Base-by-base conservation (phyloP, 2,888 invertebrate species). In the Rapana venosa region DNA sequence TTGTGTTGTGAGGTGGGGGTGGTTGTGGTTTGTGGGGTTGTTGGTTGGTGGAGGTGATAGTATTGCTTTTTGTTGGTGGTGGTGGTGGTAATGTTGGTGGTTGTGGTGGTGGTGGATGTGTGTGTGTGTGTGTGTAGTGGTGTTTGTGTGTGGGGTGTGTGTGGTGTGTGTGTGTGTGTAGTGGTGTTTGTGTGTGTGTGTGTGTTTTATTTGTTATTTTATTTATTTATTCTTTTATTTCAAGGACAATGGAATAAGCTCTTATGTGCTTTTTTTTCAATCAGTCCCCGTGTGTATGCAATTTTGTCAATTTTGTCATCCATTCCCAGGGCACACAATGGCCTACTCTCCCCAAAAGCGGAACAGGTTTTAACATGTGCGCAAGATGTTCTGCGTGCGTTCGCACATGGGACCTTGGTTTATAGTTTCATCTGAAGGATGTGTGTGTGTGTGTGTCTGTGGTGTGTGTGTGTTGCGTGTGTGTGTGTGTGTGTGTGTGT, bases 401-500 rank as follows among this genome's bases (percentile, higher is more conserved):
- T 47, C 8, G 47, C 47, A 47, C 47, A 47, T 8, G 47, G 47
- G 47, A 8, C 47, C 47, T 47, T 8, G 47, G 8, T 47, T 47
- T 47, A 47, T 47, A 47, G 47, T 47, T 8, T 47, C 47, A 47
- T 47, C 47, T 8, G 47, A 47, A 47, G 47, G 47, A 47, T 13
- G 1, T 66, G 4, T 79, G n/a, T 1, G n/a, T n/a, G n/a, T n/a
- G n/a, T n/a, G n/a, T n/a, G n/a, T n/a, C n/a, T n/a, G n/a, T 22
- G 8, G n/a, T 74, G 74, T 74, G 74, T 74, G 74, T 74, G 74
- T 74, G 74, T 79, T 35, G 32, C 35, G 79, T 79, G 35, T 35
- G 15, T 79, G 35, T 79, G 35, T 35, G 32, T 79, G 32, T 79
- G 22, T 79, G 79, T 79, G 79, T 79, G 79, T 79, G 79, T 79